Evolutionary conservation across 2,888 invertebrate genomes (phyloP).

Genomic region (Oscheius sp.): DNA sequence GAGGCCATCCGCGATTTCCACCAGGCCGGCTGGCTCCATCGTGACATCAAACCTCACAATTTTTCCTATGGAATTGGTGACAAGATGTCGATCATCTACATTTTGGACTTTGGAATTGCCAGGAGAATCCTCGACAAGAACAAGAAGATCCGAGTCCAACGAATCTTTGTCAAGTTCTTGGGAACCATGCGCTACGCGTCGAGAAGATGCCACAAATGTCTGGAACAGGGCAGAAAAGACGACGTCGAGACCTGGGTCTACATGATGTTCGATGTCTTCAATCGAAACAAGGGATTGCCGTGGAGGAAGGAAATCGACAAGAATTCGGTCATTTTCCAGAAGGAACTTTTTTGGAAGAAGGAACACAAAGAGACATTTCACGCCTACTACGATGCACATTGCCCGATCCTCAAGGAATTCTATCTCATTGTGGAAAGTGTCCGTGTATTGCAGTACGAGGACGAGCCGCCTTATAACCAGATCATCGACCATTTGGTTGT

Average conservation of each 20-base stretch:
- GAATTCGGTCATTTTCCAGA: neutral
- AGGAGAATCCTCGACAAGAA: constrained; percentile 23
- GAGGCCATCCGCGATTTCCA: constrained; percentile 25
- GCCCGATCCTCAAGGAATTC: constrained; percentile 25
- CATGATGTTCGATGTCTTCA: constrained; percentile 49
- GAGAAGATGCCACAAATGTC: constrained; percentile 45
- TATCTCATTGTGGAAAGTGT: constrained; percentile 10
- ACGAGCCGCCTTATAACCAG: constrained; percentile 19
- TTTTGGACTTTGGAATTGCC: constrained; percentile 32
- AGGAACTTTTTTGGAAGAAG: constrained; percentile 28
- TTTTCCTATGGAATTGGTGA: constrained; percentile 31
- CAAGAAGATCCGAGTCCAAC: constrained; percentile 5
- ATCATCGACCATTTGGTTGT: constrained; percentile 5
- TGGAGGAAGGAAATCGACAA: constrained; percentile 41
- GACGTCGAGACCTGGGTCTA: constrained; percentile 57
- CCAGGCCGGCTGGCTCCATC: constrained; percentile 29
- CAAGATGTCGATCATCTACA: constrained; percentile 25
- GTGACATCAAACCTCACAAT: constrained; percentile 36
- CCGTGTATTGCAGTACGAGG: constrained; percentile 14
- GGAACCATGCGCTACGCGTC: constrained; percentile 53
- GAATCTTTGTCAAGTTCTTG: constrained; percentile 53
- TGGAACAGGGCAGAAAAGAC: constrained; percentile 55
- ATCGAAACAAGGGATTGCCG: constrained; percentile 46
- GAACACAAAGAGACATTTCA: neutral
- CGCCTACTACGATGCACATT: constrained; percentile 5